A percentile compares a stretch with the other conserved stretches of the same genome.
Evolutionary conservation across 2,797 vertebrate species (phyloP).

Genomic region (Nannoperca australis): DNA sequence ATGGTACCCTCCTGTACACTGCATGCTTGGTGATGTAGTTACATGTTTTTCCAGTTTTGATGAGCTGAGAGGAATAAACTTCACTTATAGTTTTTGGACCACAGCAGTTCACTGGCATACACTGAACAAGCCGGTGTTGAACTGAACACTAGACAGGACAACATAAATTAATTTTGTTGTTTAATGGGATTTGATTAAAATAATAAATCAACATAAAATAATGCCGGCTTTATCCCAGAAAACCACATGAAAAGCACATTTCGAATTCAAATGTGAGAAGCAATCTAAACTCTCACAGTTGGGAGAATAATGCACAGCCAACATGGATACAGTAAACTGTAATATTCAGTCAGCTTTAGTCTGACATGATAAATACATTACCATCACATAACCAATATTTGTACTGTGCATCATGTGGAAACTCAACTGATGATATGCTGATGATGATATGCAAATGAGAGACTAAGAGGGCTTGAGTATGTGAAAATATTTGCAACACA

Average conservation of each 20-base stretch:
- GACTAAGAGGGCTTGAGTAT: neutral
- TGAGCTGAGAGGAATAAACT: neutral
- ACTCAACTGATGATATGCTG: too few relatives aligned
- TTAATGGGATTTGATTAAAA: neutral
- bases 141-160: too few relatives aligned
- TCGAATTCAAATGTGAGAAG: conserved; percentile 22
- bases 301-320: neutral
- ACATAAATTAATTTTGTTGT: neutral
- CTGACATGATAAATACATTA: neutral
- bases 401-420: neutral
- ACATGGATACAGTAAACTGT: neutral
- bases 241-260: conserved; percentile 8
- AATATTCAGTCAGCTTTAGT: neutral
- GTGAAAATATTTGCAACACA: neutral
- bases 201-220: neutral
- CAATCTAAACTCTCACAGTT: conserved; percentile 21
- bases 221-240: neutral
- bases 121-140: too few relatives aligned
- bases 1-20: conserved; percentile 12
- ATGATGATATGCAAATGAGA: too few relatives aligned
- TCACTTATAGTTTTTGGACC: neutral
- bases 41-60: too few relatives aligned
- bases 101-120: neutral
- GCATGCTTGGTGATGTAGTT: neutral
- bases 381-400: neutral